Evolutionary conservation across 2,888 invertebrate species (phyloP), one percentile per base, ranked within the genome.

Genomic region (Aphodius granarius): DNA sequence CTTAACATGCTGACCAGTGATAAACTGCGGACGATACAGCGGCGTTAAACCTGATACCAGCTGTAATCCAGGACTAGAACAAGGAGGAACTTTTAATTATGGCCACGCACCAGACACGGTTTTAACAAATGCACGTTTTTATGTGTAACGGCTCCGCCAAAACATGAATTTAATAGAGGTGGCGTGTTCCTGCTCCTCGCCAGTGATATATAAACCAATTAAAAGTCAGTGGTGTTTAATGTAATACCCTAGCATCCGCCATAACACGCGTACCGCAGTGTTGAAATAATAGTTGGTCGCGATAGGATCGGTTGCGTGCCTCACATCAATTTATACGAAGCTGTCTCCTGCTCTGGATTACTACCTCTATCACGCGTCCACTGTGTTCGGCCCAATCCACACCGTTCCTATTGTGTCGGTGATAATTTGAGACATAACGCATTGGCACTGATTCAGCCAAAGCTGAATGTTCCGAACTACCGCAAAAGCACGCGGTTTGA

Each of bases 181-280:
- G 78, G 80, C 80, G 79, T 78, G 79, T 73, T 79, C 80, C 80
- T 9, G 43, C 4, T 19, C 19, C 77, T 80, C 81, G 82, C 79
- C 82, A 82, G 82, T 85, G 85, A 86, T 85, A 85, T 85, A 85
- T 84, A 85, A 85, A 84, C 84, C 85, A 86, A 86, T 86, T 86
- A 86, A 85, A 84, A 85, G 85, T 85, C 83, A 82, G 81, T 82
- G 84, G 85, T 82, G 85, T 85, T 85, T 84, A 85, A 85, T 83
- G 84, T 85, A 85, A 85, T 85, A 83, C 84, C 83, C 82, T 82
- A 83, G 83, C 84, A 85, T 85, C 85, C 85, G 84, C 82, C 82
- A 81, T 81, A 82, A 85, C 84, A 85, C 84, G 84, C 84, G 84
- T 84, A 81, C 81, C 81, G 21, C 83, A 43, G 83, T 84, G 84